Conservation (phyloP, 30 jellyfish, hydroid and myxozoan genomes). For the Cassiopea andromeda region DNA sequence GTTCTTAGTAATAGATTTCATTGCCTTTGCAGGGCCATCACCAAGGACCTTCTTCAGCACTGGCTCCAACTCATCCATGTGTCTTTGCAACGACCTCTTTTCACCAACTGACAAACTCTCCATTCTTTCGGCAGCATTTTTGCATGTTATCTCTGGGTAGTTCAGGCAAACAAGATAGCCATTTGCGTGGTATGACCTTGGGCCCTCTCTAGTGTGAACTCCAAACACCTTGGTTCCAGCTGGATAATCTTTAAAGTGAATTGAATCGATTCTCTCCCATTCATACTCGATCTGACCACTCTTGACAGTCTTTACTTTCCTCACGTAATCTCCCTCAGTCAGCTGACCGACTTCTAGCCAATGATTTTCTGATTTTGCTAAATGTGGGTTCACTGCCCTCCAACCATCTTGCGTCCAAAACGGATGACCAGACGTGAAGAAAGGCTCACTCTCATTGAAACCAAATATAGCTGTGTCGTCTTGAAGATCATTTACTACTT, state of each 20-base stretch:
- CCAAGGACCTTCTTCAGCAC: conserved; percentile 49
- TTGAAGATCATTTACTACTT: conserved; percentile 25
- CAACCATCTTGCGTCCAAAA: conserved; percentile 79
- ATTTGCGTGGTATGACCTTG: conserved; percentile 66
- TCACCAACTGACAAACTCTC: conserved; percentile 31
- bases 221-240: conserved; percentile 60
- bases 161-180: conserved; percentile 50
- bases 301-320: conserved; percentile 10
- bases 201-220: conserved; percentile 65
- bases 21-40: conserved; percentile 49
- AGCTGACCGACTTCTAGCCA: conserved; percentile 73
- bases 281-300: conserved; percentile 24
- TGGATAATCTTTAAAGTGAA: conserved; percentile 34
- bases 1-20: conserved; percentile 43
- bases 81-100: conserved; percentile 28
- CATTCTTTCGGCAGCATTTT: conserved; percentile 46
- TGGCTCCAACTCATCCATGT: conserved; percentile 38
- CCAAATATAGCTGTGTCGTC: conserved; percentile 50
- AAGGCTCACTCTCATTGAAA: conserved; percentile 39
- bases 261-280: conserved; percentile 32
- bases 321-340: conserved; percentile 57
- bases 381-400: conserved; percentile 70
- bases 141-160: conserved; percentile 60
- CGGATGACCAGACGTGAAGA: conserved; percentile 61
- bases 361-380: conserved; percentile 38